Conservation (phyloP, 2,797 vertebrate genomes). For the Delichon dasypus region DNA sequence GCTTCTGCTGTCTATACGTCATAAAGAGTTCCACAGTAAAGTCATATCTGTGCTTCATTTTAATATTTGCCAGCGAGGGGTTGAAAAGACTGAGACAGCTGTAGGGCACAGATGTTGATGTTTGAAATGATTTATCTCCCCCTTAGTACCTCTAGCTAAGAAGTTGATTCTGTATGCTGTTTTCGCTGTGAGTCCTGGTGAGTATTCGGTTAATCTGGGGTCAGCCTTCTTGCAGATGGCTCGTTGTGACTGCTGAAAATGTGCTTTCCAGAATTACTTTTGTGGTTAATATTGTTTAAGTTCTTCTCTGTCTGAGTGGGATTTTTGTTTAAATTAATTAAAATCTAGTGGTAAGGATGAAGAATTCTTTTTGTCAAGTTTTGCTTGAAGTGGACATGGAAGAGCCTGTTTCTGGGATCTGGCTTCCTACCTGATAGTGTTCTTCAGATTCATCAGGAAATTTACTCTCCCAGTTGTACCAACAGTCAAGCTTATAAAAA, state of each 20-base stretch:
- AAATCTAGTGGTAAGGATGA: neutral
- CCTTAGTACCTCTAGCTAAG: neutral
- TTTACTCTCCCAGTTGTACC: neutral
- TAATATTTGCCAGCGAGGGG: neutral
- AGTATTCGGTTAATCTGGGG: neutral
- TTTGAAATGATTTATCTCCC: constrained; percentile 25
- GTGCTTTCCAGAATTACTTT: neutral
- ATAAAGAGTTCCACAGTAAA: neutral
- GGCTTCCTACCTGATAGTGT: neutral
- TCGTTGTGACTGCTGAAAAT: neutral
- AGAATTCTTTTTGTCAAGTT: neutral
- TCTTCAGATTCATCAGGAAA: neutral
- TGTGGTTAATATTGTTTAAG: neutral
- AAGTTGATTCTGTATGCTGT: neutral
- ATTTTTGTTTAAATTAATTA: neutral
- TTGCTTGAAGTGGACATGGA: neutral
- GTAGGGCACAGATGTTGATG: constrained; percentile 38
- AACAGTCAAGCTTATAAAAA: neutral
- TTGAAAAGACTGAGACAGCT: constrained; percentile 33
- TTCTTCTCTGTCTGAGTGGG: neutral
- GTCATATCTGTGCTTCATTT: neutral
- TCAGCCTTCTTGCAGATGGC: neutral
- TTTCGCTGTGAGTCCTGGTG: neutral
- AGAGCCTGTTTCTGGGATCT: neutral
- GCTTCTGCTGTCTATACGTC: neutral